Base-by-base conservation (phyloP, 2,888 invertebrate genomes). In the Orthonevra nobilis region DNA sequence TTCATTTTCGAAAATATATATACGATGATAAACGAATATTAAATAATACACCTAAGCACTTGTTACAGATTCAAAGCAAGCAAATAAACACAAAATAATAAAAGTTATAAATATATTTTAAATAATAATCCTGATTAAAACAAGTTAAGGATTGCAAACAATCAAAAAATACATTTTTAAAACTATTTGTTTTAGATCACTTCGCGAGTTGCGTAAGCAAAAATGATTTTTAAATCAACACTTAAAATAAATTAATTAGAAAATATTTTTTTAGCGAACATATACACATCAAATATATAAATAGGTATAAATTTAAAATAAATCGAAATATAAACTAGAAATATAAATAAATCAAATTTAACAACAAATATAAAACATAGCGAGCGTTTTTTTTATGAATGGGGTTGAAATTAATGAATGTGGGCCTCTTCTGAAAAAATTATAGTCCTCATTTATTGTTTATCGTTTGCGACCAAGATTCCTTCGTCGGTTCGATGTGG, bases 231-330 rank as follows among this genome's bases (percentile, higher is more conserved):
- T 23, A 60, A 26, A 10, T 28, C 26, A 2, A 38, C 30, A 32
- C 19, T 12, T 20, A 52, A 1, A 15, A 9, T 48, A 19, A 44
- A 34, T 9, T 9, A 36, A 17, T 15, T 15, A 30, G 19, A 19
- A 58, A 61, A 36, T 61, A 61, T 61, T 61, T 61, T 61, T 61
- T 48, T 61, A 61, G 46, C 10, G 38, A 48, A 61, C 48, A 61
- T 46, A 61, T 46, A 48, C 40, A 48, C 17, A 46, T 26, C 34
- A 36, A 26, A 46, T 36, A 48, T 60, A 44, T 9, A 23, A 60
- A 20, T 15, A 48, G 9, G 38, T 40, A 34, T 61, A 36, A 48
- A 61, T 5, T 17, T 28, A 32, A 19, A 7, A 28, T 10, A 34
- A 23, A 44, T 32, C 1, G 4, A 44, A 20, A 34, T 10, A 28